These are phyloP conservation scores for Semotilus atromaculatus DNA, from an alignment of 2,797 vertebrate species.

Conservation along the genomic window DNA sequence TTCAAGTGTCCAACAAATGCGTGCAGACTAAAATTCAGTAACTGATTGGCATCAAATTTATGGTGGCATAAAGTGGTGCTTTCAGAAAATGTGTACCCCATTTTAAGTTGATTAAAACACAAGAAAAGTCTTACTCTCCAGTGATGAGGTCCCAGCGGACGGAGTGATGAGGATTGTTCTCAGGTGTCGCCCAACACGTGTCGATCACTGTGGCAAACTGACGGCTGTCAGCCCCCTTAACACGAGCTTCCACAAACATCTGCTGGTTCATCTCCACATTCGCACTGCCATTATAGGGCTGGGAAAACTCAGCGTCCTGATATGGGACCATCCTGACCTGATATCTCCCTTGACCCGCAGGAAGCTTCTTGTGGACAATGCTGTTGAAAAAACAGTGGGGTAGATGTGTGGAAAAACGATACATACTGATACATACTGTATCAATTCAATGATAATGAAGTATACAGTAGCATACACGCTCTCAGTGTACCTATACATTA, in stretches of 20 bases:
- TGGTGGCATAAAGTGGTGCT: not conserved
- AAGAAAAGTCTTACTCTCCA: not conserved
- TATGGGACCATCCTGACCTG: conserved; percentile 66
- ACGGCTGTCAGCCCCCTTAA: conserved; percentile 61
- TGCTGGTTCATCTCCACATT: conserved; percentile 60
- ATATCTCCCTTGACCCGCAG: conserved; percentile 63
- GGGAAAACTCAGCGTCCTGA: conserved; percentile 60
- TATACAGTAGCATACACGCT: too few relatives aligned
- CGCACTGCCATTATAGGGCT: conserved; percentile 42
- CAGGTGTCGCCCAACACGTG: conserved; percentile 74
- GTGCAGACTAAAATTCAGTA: not conserved
- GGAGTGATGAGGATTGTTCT: conserved; percentile 42
- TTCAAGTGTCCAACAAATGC: too few relatives aligned
- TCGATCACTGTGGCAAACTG: conserved; percentile 69
- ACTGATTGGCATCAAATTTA: not conserved
- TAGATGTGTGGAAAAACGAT: not conserved
- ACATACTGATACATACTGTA: too few relatives aligned
- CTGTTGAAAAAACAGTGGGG: not conserved
- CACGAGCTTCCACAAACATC: conserved; percentile 68
- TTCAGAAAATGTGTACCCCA: not conserved
- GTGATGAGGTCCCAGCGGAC: conserved; percentile 70
- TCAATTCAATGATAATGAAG: too few relatives aligned
- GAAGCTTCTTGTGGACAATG: conserved; percentile 68
- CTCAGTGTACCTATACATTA: too few relatives aligned
- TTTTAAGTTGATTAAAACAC: not conserved